Percentiles rank a stretch among this genome's conserved stretches.
phyloP scores from a whole-genome alignment of 2,113 vertebrate genomes.

The Gambusia holbrooki region DNA sequence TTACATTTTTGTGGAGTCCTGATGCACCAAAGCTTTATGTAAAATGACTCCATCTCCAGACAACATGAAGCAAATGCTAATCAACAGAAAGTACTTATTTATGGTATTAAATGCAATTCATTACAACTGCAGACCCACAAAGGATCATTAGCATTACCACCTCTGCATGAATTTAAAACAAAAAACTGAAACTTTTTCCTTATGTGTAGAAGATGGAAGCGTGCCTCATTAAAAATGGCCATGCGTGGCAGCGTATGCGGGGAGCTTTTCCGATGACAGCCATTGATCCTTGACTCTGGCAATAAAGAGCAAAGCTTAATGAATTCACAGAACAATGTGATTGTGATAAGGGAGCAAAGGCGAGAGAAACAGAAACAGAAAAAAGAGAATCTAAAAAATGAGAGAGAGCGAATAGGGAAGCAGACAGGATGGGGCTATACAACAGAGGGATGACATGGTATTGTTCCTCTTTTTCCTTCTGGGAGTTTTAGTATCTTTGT shows the following conservation, averaged over 20 bases:
- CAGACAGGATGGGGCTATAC: constrained; percentile 67
- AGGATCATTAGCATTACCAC: constrained; percentile 19
- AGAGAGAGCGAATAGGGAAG: constrained; percentile 21
- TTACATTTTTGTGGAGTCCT: constrained; percentile 15
- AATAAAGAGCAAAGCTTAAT: constrained; percentile 67
- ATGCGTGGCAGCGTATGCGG: constrained; percentile 58
- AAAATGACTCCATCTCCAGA: constrained; percentile 13
- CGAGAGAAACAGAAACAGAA: constrained; percentile 37
- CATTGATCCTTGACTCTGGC: constrained; percentile 69
- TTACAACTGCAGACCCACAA: constrained; percentile 19
- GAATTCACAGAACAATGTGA: constrained; percentile 71
- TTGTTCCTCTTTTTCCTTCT: constrained; percentile 69
- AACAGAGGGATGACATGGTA: constrained; percentile 72
- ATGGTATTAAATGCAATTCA: constrained; percentile 19
- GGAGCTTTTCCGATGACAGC: constrained; percentile 59
- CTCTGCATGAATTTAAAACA: constrained; percentile 16
- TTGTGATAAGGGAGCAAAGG: constrained; percentile 59
- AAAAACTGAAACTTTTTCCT: constrained; percentile 22
- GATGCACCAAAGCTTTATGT: not conserved
- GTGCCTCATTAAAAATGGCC: constrained; percentile 63
- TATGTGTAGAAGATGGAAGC: constrained; percentile 55
- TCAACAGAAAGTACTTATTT: constrained; percentile 15
- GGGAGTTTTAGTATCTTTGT: constrained; percentile 70
- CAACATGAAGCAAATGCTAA: constrained; percentile 16
- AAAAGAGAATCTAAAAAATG: constrained; percentile 37